Conservation (phyloP, 2,797 vertebrate species). For the Girardinus metallicus region DNA sequence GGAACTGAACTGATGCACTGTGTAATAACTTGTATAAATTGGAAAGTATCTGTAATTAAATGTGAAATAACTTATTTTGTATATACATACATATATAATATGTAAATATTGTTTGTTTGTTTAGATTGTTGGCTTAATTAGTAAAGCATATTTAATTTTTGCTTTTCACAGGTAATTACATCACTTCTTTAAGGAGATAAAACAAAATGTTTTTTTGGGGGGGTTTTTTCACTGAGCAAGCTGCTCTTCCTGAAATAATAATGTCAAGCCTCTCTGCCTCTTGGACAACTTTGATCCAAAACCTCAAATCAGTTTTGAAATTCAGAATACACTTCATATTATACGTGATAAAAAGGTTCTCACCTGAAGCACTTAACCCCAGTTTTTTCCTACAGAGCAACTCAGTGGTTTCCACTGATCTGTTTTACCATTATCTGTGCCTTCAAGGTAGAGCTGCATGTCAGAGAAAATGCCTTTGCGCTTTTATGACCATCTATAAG, state of each 20-base stretch:
- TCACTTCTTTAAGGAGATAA: not conserved
- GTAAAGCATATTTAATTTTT: too few species aligned
- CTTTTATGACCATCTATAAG: constrained; percentile 1
- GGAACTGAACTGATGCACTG: too few species aligned
- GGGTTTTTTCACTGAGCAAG: too few species aligned
- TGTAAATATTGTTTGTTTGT: too few species aligned
- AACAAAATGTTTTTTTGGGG: not conserved
- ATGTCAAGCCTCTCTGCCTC: not conserved
- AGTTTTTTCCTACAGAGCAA: not conserved
- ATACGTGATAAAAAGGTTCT: not conserved
- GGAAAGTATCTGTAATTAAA: too few species aligned
- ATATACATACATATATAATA: too few species aligned
- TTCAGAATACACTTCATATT: not conserved
- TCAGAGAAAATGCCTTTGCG: constrained; percentile 5
- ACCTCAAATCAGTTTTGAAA: not conserved
- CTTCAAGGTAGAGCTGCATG: not conserved
- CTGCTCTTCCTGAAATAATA: not conserved
- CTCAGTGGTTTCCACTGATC: not conserved
- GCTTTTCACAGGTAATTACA: too few species aligned
- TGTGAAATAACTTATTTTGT: too few species aligned
- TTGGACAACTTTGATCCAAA: not conserved
- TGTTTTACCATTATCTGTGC: not conserved
- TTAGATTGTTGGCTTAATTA: too few species aligned
- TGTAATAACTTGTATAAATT: too few species aligned
- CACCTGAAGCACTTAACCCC: not conserved